These are phyloP conservation scores for Philotrypesis tridentata DNA, from an alignment of 1,140 invertebrate species.

Conservation along the genomic window DNA sequence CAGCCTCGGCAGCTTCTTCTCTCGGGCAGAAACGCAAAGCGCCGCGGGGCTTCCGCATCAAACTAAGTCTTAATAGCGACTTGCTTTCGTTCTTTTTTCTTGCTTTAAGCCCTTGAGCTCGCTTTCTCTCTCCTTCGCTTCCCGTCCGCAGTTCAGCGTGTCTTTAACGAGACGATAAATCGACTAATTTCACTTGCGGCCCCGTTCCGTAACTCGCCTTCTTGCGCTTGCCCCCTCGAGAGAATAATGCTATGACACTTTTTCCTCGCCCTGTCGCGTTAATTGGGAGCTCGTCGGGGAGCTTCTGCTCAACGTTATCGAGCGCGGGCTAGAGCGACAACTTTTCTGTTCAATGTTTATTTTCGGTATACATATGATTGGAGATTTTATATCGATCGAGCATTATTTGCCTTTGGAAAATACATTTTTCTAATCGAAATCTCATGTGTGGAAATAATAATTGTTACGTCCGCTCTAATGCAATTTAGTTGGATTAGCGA, in stretches of 20 bases:
- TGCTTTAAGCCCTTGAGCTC: neutral
- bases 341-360: no score
- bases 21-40: constrained; percentile 12
- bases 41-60: constrained; percentile 36
- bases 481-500: neutral
- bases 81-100: constrained; percentile 40
- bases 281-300: neutral
- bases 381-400: no score
- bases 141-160: neutral
- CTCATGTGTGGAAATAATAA: no score
- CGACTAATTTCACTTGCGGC: constrained; percentile 29
- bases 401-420: no score
- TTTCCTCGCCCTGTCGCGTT: neutral
- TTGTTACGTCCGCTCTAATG: neutral
- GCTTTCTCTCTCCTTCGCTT: neutral
- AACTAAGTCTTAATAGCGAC: constrained; percentile 43
- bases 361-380: no score
- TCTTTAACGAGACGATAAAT: constrained; percentile 40
- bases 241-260: neutral
- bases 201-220: neutral
- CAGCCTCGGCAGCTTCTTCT: constrained; percentile 5
- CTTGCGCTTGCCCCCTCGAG: neutral
- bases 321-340: no score
- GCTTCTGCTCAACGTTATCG: no score
- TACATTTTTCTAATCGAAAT: no score